These are phyloP conservation scores for Acanthopagrus latus DNA, from an alignment of 2,797 vertebrate genomes.

Conservation along the genomic window DNA sequence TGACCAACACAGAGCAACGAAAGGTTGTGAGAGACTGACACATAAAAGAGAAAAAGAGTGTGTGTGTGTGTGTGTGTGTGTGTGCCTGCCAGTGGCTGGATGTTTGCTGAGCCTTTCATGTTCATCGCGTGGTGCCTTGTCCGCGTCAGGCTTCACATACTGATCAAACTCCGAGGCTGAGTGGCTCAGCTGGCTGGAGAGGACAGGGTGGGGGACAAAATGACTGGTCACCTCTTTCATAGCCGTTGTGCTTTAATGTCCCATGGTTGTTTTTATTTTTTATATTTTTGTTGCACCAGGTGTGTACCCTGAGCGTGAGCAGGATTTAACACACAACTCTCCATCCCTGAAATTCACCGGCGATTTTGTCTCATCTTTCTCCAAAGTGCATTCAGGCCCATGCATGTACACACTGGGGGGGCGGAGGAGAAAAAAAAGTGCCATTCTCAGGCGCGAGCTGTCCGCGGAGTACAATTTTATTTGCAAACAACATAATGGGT, in stretches of 20 bases:
- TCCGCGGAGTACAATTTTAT: slow-evolving; percentile 15
- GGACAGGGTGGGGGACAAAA: slow-evolving; percentile 29
- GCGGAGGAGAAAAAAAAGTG: not conserved
- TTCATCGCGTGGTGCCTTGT: slow-evolving; percentile 58
- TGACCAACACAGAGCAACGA: slow-evolving; percentile 33
- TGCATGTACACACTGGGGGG: not conserved
- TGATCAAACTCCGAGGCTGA: slow-evolving; percentile 64
- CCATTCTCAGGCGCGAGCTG: slow-evolving; percentile 6
- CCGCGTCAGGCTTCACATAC: slow-evolving; percentile 58
- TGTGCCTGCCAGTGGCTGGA: slow-evolving; percentile 13
- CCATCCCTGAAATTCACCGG: slow-evolving; percentile 37
- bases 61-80: not conserved
- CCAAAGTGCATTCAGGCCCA: slow-evolving; percentile 44
- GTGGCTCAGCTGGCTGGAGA: slow-evolving; percentile 68
- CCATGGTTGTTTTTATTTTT: not conserved
- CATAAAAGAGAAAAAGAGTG: slow-evolving; percentile 31
- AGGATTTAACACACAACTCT: slow-evolving; percentile 44
- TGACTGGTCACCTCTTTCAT: slow-evolving; percentile 51
- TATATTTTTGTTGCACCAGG: slow-evolving; percentile 62
- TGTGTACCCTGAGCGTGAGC: slow-evolving; percentile 35
- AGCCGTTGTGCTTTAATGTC: slow-evolving; percentile 50
- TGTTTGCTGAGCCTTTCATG: slow-evolving; percentile 71
- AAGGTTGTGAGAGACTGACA: slow-evolving; percentile 27
- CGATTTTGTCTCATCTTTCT: slow-evolving; percentile 35
- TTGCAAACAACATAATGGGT: slow-evolving; percentile 45